phyloP scores from a whole-genome alignment of 2,113 vertebrate genomes.

The Sorex araneus region DNA sequence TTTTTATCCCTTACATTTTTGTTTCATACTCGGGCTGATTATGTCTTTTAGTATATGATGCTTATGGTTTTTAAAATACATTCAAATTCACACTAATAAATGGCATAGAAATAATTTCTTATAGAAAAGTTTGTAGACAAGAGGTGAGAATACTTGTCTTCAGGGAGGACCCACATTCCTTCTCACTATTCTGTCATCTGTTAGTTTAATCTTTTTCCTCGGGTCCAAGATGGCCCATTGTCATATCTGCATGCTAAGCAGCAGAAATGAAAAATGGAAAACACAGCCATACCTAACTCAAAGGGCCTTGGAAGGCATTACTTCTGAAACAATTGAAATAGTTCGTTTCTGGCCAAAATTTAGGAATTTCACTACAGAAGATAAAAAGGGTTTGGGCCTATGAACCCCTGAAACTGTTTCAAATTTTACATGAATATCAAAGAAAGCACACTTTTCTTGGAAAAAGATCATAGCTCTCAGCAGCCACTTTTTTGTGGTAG shows the following conservation, averaged over 20 bases:
- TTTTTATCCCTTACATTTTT: too few species aligned
- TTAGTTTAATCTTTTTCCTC: background rate
- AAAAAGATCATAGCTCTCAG: background rate
- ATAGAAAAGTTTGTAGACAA: background rate
- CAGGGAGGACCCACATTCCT: background rate
- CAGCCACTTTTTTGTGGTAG: slow-evolving; percentile 8
- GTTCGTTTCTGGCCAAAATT: slow-evolving; percentile 15
- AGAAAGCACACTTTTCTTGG: background rate
- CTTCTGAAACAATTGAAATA: slow-evolving; percentile 19
- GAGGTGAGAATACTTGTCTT: background rate
- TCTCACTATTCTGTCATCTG: background rate
- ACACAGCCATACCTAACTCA: background rate
- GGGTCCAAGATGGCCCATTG: background rate
- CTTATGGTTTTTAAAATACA: too few species aligned
- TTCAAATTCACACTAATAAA: too few species aligned
- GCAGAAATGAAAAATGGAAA: background rate
- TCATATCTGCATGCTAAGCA: background rate
- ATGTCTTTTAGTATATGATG: too few species aligned
- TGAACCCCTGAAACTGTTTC: slow-evolving; percentile 32
- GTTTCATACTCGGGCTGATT: too few species aligned
- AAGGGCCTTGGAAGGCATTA: background rate
- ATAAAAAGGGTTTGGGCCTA: background rate
- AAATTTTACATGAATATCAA: slow-evolving; percentile 21
- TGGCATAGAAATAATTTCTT: background rate
- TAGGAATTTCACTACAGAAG: background rate